phyloP scores from a whole-genome alignment of 2,113 vertebrate species.

The Ceyx melanurus region DNA sequence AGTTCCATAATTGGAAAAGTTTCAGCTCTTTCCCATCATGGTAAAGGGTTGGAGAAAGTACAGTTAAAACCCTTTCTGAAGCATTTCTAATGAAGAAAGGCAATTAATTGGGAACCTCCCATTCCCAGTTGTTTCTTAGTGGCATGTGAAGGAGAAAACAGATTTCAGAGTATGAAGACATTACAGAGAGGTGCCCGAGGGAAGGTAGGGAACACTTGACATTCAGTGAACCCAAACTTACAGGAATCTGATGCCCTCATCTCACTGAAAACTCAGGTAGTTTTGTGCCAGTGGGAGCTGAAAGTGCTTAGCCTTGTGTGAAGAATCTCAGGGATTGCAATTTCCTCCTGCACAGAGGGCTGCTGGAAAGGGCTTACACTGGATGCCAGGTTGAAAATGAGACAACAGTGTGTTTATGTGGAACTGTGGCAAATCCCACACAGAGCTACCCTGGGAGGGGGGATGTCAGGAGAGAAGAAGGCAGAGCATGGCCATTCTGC shows the following conservation, averaged over 20 bases:
- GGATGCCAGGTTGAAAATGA: constrained; percentile 2
- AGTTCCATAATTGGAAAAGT: constrained; percentile 42
- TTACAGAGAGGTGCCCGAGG: neutral
- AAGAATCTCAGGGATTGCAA: neutral
- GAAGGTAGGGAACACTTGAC: neutral
- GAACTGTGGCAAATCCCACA: neutral
- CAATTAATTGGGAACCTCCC: neutral
- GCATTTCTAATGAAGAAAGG: neutral
- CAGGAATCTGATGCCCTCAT: neutral
- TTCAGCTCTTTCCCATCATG: neutral
- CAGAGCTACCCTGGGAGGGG: neutral
- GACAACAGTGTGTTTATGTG: neutral
- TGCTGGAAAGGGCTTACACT: neutral
- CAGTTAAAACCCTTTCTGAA: neutral
- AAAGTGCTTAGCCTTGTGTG: constrained; percentile 35
- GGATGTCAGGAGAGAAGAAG: neutral
- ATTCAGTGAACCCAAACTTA: neutral
- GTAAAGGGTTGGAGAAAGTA: neutral
- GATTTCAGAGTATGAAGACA: neutral
- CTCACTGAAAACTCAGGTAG: neutral
- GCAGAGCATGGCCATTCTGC: neutral
- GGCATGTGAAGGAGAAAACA: neutral
- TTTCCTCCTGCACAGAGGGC: neutral
- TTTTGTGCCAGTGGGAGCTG: constrained; percentile 14
- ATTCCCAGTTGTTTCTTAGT: neutral